Evolutionary conservation across 1,140 invertebrate species (phyloP), one percentile per base, ranked within the genome.

Genomic region (Bemisia tabaci): DNA sequence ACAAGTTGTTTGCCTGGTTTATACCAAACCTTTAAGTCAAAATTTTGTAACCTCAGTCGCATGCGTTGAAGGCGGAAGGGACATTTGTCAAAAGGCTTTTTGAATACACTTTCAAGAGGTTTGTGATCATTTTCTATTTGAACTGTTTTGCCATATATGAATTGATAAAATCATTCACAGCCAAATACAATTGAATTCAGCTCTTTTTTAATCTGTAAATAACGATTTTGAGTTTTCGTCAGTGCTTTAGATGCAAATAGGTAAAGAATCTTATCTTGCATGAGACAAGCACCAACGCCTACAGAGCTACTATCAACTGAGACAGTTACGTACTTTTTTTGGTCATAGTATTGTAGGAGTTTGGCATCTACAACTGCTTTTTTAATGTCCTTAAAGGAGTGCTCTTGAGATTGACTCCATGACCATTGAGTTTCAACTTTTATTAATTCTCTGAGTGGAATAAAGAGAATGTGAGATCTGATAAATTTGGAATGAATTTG

Each of bases 181-280:
- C 69, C 71, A 68, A 69, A 75, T 27, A 69, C 66, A 2, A 80
- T 72, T 62, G 73, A 75, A 2, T 78, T 69, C 5, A 72, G 70
- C 71, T 81, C 78, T 66, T 77, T 78, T 65, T 80, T 77, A 12
- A 79, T 78, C 64, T 77, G 74, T 17, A 74, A 70, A 68, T 80
- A 80, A n/a, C 71, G 70, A 66, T 72, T 67, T 70, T 80, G 74
- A 5, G 72, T 68, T 22, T 68, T 11, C 5, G 68, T 74, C 1
- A 81, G 66, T 9, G 70, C 68, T 62, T 73, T 69, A 5, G 73
- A 77, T 9, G 74, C 74, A 75, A 24, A 69, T 11, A 48, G 60
- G 17, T 48, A 22, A 26, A 25, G 61, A 26, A 22, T 26, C 21
- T 70, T 65, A 63, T 76, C 70, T 68, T 83, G 79, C 5, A 79